Evolutionary conservation across 1,140 invertebrate species (phyloP).

Genomic region (Homalodisca vitripennis): DNA sequence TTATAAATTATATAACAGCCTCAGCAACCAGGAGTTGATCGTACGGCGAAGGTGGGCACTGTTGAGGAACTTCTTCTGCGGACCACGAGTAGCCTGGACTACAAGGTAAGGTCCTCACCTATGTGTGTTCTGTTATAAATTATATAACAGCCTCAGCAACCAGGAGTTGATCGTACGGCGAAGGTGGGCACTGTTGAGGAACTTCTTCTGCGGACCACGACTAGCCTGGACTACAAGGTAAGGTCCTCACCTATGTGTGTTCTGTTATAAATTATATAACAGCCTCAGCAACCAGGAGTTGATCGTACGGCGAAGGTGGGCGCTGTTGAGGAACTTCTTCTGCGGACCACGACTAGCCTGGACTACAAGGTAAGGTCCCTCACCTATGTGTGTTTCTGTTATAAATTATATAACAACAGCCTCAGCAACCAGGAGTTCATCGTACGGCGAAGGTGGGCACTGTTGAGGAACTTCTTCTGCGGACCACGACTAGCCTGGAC

Average conservation of each 20-base stretch:
- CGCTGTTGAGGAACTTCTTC: constrained; percentile 54
- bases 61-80: constrained; percentile 54
- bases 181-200: constrained; percentile 56
- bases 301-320: constrained; percentile 55
- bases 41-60: constrained; percentile 56
- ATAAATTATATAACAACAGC: too few species aligned
- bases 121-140: too few species aligned
- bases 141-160: constrained; percentile 50
- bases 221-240: constrained; percentile 58
- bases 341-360: constrained; percentile 59
- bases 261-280: too few species aligned
- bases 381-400: too few species aligned
- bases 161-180: constrained; percentile 53
- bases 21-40: constrained; percentile 53
- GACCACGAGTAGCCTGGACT: constrained; percentile 59
- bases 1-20: too few species aligned
- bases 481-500: constrained; percentile 60
- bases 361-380: constrained; percentile 53
- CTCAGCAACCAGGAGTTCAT: constrained; percentile 52
- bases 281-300: constrained; percentile 54
- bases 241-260: too few species aligned
- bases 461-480: constrained; percentile 53
- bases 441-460: constrained; percentile 55
- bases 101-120: constrained; percentile 47
- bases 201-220: constrained; percentile 55